Percentiles rank a stretch among this genome's conserved stretches.
Conservation (phyloP, 2,797 vertebrate genomes). For the Microctenopoma lineatum region DNA sequence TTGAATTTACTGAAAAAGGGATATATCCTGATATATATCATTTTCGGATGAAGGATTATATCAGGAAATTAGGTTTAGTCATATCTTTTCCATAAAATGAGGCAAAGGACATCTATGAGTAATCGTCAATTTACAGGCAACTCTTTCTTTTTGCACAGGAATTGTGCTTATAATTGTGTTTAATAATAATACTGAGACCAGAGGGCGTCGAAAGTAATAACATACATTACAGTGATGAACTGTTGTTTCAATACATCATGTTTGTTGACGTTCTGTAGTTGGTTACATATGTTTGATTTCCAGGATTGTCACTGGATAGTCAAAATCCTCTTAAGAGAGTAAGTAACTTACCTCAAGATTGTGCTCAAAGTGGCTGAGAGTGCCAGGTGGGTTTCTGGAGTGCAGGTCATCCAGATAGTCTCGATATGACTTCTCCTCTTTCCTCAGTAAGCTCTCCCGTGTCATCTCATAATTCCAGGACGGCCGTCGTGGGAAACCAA, state of each 20-base stretch:
- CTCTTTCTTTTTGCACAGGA: too few species aligned
- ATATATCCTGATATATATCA: too few species aligned
- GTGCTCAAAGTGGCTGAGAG: slow-evolving; percentile 94
- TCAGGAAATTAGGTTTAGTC: too few species aligned
- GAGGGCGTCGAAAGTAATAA: background rate
- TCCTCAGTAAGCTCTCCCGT: slow-evolving; percentile 86
- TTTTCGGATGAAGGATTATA: too few species aligned
- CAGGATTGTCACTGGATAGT: background rate
- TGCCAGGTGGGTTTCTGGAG: slow-evolving; percentile 83
- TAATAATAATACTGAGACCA: background rate
- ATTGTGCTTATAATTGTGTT: too few species aligned
- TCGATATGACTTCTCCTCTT: slow-evolving; percentile 90
- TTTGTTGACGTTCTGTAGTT: background rate
- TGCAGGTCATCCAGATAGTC: slow-evolving; percentile 88
- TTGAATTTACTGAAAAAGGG: too few species aligned
- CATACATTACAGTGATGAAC: background rate
- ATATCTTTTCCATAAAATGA: too few species aligned
- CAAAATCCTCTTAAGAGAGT: background rate
- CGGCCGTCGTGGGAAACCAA: slow-evolving; percentile 91
- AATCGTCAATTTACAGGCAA: too few species aligned
- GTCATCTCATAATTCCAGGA: slow-evolving; percentile 93
- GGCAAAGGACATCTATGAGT: too few species aligned
- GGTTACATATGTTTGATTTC: background rate
- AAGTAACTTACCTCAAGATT: slow-evolving; percentile 89
- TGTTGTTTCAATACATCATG: background rate